A percentile compares a stretch with the other conserved stretches of the same genome.
Conservation (phyloP, 1,140 invertebrate genomes). For the Drosophila jambulina region DNA sequence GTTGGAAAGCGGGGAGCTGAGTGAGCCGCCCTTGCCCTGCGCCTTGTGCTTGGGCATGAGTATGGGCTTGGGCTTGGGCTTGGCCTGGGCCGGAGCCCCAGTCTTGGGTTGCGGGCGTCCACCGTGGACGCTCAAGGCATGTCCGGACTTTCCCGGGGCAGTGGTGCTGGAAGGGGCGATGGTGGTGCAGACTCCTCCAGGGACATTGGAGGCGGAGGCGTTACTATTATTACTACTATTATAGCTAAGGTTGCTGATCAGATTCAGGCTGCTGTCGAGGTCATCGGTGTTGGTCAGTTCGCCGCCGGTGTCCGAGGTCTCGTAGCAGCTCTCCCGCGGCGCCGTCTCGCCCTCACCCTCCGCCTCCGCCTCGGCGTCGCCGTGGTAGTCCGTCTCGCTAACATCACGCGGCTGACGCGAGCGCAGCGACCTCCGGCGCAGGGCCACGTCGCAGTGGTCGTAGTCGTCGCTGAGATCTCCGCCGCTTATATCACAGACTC, state of each 20-base stretch:
- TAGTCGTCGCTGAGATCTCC: constrained; percentile 80
- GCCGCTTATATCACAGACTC: constrained; percentile 83
- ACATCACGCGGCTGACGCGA: constrained; percentile 55
- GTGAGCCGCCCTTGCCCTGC: constrained; percentile 60
- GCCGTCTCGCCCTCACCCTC: constrained; percentile 72
- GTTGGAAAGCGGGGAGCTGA: constrained; percentile 61
- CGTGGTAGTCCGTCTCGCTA: constrained; percentile 78
- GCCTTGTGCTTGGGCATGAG: constrained; percentile 70
- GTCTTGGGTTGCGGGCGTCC: constrained; percentile 65
- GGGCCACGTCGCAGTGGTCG: constrained; percentile 71
- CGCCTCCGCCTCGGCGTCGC: constrained; percentile 67
- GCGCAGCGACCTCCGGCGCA: constrained; percentile 44
- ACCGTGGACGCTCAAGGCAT: constrained; percentile 56
- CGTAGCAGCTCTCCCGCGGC: constrained; percentile 77
- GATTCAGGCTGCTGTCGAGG: constrained; percentile 79
- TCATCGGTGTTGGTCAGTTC: constrained; percentile 81
- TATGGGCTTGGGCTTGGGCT: constrained; percentile 72
- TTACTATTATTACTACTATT: constrained; percentile 85
- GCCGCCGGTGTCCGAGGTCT: constrained; percentile 81
- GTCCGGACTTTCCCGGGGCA: constrained; percentile 38
- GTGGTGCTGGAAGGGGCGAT: constrained; percentile 16
- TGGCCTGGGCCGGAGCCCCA: constrained; percentile 69
- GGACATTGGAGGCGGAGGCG: constrained; percentile 56
- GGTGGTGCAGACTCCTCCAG: constrained; percentile 33
- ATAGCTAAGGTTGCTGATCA: constrained; percentile 84